Base-by-base conservation (phyloP, 2,888 invertebrate species). In the Zygogramma bicolorata region DNA sequence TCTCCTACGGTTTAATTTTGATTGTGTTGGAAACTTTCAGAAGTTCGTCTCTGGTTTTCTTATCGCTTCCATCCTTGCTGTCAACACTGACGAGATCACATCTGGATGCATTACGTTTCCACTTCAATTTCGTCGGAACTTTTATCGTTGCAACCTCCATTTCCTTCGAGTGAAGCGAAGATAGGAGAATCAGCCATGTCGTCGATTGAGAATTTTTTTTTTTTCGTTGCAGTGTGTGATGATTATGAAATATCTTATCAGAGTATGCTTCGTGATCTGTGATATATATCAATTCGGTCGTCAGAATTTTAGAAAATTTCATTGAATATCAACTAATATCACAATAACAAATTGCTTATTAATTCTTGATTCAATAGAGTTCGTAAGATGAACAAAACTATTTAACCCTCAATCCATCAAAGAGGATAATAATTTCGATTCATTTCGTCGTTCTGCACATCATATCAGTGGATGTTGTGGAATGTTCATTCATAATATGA, bases 1-100 rank as follows among this genome's bases (percentile, higher is more conserved):
- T 46, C 20, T 20, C 6, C 46, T 46, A 18, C 20, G 10, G 20
- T 13, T 6, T 20, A 18, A 46, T 20, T 20, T 20, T 7, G 3
- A 46, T 25, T 13, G 27, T 53, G 25, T 27, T 27, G 18, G 3
- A 3, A 20, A 46, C 18, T 46, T 8, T 25, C 13, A 25, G 5
- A 25, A 53, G 53, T 53, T 15, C 53, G 25, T 10, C 20, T 40
- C 59, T 42, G 58, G 65, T 71, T 65, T 68, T 74, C 72, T 72
- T 74, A 77, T 74, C 77, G 72, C 71, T 69, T 70, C 70, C 63
- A 69, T 61, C 15, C 15, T 53, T 72, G 68, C 74, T 74, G 72
- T 75, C 77, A 73, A 71, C 74, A 68, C 57, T 74, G 77, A 75
- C 74, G 74, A 72, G 70, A 71, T 75, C 73, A 68, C 76, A 73